phyloP scores from a whole-genome alignment of 2,888 invertebrate genomes.

The Lagria hirta region DNA sequence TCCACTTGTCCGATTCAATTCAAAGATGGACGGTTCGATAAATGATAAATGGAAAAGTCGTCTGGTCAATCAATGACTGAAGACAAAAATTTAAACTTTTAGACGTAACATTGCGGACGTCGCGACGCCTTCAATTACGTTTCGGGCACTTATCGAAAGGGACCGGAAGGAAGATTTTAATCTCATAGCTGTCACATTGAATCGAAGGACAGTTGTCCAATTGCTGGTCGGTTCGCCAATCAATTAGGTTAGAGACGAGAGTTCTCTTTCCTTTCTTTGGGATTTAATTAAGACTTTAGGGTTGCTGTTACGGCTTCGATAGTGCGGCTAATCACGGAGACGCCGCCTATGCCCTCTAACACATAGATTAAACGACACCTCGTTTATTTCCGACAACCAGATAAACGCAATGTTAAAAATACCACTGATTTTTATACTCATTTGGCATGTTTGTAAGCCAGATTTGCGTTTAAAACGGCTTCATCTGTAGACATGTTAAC shows the following conservation, averaged over 20 bases:
- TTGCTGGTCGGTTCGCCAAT: constrained; percentile 41
- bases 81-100: no score
- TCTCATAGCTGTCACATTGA: constrained; percentile 49
- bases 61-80: no score
- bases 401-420: no score
- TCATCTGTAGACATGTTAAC: no score
- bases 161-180: constrained; percentile 35
- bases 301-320: constrained; percentile 44
- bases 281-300: constrained; percentile 52
- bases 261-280: constrained; percentile 40
- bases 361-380: constrained; percentile 37
- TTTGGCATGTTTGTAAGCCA: no score
- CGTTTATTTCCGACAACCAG: constrained; percentile 23
- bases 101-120: no score
- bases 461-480: no score
- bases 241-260: constrained; percentile 48
- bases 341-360: constrained; percentile 26
- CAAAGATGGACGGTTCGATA: no score
- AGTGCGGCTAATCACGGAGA: constrained; percentile 45
- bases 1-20: no score
- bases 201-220: constrained; percentile 39
- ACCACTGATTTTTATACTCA: no score
- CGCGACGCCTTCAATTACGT: no score
- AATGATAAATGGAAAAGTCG: no score
- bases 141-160: constrained; percentile 19